Conservation (phyloP, 2,888 invertebrate species). For the Chouioia cunea region DNA sequence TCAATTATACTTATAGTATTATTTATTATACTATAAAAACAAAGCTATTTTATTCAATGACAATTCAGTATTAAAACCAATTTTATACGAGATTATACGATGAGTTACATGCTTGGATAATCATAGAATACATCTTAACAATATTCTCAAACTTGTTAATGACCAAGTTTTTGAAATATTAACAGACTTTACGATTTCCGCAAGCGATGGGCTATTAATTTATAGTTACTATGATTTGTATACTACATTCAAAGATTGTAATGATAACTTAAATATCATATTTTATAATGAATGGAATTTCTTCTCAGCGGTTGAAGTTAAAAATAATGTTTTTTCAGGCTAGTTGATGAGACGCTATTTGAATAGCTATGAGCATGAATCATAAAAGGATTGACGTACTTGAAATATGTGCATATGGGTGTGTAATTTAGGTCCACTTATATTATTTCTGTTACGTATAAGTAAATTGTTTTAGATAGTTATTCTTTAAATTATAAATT, state of each 20-base stretch:
- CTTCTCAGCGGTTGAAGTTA: constrained; percentile 46
- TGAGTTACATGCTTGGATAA: constrained; percentile 50
- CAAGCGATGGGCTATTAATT: constrained; percentile 15
- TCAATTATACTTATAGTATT: not conserved
- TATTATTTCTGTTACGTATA: not conserved
- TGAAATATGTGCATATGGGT: not conserved
- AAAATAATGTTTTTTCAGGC: constrained; percentile 42
- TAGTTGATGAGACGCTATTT: not conserved
- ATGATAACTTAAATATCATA: constrained; percentile 50
- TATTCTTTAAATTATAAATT: too few species aligned
- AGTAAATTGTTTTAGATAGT: too few species aligned
- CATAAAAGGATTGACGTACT: not conserved
- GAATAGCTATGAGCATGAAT: constrained; percentile 6
- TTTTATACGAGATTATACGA: constrained; percentile 31
- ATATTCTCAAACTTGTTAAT: constrained; percentile 45
- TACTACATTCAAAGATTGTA: constrained; percentile 52
- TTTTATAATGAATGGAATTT: constrained; percentile 51
- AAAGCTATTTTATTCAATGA: not conserved
- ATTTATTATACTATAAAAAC: not conserved
- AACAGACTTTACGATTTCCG: constrained; percentile 54
- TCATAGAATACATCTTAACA: constrained; percentile 49
- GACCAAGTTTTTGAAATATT: constrained; percentile 52
- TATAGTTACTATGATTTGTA: constrained; percentile 54
- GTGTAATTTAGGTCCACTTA: not conserved
- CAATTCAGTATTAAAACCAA: constrained; percentile 18